Base-by-base conservation (phyloP, 2,113 vertebrate species). In the Regulus satrapa region DNA sequence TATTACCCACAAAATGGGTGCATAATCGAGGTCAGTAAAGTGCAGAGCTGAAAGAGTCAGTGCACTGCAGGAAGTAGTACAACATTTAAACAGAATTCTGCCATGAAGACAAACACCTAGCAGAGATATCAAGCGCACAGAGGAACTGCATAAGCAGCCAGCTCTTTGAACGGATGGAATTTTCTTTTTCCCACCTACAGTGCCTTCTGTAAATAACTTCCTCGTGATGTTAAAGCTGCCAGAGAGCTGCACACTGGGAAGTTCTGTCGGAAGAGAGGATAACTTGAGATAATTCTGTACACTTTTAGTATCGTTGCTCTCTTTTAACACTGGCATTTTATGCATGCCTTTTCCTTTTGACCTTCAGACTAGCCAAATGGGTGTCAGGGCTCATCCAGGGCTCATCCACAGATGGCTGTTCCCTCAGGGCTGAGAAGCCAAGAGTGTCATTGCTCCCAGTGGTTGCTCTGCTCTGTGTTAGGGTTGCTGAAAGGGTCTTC, bases 191-290 rank as follows among this genome's bases (percentile, higher is more conserved):
- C 85, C 92, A 90, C 89, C 78, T 88, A 94, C 90, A 55, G 78
- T 28, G 26, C 23, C 67, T 95, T 94, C 95, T 7, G 1, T 73
- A 95, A 97, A 96, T 96, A 96, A 62, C 90, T 84, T 90, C 38
- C 54, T 90, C 10, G 0, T 76, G 94, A 92, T 80, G 63, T 56
- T 80, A 85, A 92, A 93, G 20, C 67, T 86, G 68, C 38, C 5
- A 2, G 49, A 18, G 38, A 92, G 18, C 43, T 48, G 12, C 73
- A 77, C 58, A 58, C 46, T 66, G 56, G 69, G 88, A 85, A 88
- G 24, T 14, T 87, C 24, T 76, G n/a, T 26, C 4, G 6, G 21
- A 24, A 91, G 40, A 79, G 89, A 75, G 26, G 19, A 73, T 62
- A 88, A 66, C 10, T 62, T 24, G 81, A 73, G 20, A 58, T 58